These are phyloP conservation scores for Hymenochirus boettgeri DNA, from an alignment of 2,113 vertebrate species.

Conservation along the genomic window DNA sequence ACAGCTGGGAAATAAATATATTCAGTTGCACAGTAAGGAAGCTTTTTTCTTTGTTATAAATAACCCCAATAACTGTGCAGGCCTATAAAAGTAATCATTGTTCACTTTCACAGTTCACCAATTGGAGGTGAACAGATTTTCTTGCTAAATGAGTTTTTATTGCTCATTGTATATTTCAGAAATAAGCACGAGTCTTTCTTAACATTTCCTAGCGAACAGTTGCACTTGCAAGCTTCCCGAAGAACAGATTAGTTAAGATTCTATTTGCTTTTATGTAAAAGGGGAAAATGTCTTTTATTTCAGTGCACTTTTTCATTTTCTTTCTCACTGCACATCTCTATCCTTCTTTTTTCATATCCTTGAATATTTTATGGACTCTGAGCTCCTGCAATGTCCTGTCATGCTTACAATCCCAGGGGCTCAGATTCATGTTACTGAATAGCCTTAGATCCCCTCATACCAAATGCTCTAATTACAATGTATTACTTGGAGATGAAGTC, in stretches of 20 bases:
- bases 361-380: conserved; percentile 39
- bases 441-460: no score
- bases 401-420: conserved; percentile 27
- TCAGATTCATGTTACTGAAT: conserved; percentile 24
- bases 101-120: conserved; percentile 11
- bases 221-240: background rate
- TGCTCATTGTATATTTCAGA: background rate
- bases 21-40: conserved; percentile 5
- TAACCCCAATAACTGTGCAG: background rate
- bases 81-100: background rate
- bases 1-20: conserved; percentile 15
- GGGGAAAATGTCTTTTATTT: background rate
- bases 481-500: conserved; percentile 7
- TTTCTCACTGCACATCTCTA: conserved; percentile 18
- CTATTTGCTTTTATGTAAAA: background rate
- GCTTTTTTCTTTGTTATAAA: background rate
- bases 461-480: conserved; percentile 15
- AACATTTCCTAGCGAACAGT: background rate
- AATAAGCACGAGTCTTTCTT: background rate
- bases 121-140: background rate
- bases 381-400: conserved; percentile 35
- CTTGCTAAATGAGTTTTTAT: background rate
- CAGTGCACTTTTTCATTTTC: conserved; percentile 13
- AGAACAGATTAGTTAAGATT: background rate
- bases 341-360: conserved; percentile 9